These are phyloP conservation scores for Drepana falcataria DNA, from an alignment of 2,888 invertebrate species.

Conservation along the genomic window DNA sequence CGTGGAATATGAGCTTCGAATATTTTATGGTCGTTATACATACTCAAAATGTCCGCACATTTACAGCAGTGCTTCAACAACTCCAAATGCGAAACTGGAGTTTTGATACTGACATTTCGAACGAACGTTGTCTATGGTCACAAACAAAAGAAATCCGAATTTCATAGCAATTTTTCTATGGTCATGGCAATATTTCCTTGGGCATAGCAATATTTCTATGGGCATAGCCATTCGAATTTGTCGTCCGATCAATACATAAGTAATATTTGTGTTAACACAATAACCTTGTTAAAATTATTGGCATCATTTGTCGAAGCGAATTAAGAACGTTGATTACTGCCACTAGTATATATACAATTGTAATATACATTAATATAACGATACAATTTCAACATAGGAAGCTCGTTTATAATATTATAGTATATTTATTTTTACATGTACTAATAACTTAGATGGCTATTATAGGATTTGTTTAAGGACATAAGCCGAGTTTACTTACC, in stretches of 20 bases:
- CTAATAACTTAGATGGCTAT: conserved; percentile 39
- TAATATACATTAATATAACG: conserved; percentile 57
- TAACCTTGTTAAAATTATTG: no score
- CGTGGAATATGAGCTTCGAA: conserved; percentile 62
- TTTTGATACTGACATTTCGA: no score
- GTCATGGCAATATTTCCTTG: no score
- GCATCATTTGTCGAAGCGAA: conserved; percentile 40
- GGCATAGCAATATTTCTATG: no score
- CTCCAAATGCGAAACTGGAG: no score
- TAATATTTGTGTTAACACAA: no score
- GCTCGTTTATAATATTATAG: conserved; percentile 37
- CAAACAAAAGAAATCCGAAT: no score
- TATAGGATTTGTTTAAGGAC: conserved; percentile 43
- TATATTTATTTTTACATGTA: conserved; percentile 50
- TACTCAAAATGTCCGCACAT: not conserved
- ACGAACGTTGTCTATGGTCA: no score
- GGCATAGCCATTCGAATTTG: conserved; percentile 13
- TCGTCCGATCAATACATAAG: conserved; percentile 28
- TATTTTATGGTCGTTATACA: conserved; percentile 18
- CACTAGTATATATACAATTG: conserved; percentile 67
- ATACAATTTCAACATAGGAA: conserved; percentile 52
- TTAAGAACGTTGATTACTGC: conserved; percentile 70
- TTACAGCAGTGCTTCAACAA: no score
- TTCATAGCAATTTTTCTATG: no score
- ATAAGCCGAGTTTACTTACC: conserved; percentile 29